phyloP scores from a whole-genome alignment of 64 coral and sea anemone species.

The Stylophora pistillata region DNA sequence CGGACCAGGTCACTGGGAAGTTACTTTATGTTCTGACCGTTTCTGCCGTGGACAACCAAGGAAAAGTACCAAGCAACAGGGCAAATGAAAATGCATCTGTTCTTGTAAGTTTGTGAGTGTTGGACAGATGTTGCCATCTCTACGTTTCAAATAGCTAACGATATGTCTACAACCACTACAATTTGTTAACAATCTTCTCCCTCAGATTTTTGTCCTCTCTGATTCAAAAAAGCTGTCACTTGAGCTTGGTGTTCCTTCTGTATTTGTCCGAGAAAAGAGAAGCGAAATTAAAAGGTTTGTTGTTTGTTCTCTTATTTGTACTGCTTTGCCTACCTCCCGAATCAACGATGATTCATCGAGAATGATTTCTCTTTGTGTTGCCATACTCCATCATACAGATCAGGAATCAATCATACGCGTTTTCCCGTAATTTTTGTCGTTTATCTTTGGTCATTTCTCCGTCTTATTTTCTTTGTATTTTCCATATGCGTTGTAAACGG shows the following conservation, averaged over 20 bases:
- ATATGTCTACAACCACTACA: too few relatives aligned
- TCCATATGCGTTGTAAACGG: too few relatives aligned
- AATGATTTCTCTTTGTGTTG: too few relatives aligned
- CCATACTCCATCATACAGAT: too few relatives aligned
- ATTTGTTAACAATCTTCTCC: not conserved
- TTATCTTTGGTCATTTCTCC: too few relatives aligned
- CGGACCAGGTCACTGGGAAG: not conserved
- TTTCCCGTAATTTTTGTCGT: too few relatives aligned
- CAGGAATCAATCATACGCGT: too few relatives aligned
- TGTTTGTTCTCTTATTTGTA: not conserved
- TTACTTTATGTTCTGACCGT: not conserved
- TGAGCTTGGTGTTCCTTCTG: slow-evolving; percentile 10
- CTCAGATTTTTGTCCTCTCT: slow-evolving; percentile 36
- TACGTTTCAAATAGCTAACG: not conserved
- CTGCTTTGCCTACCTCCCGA: not conserved
- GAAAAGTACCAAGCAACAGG: slow-evolving; percentile 28
- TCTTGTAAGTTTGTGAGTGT: slow-evolving; percentile 15
- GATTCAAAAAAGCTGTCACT: slow-evolving; percentile 15
- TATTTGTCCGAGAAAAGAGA: slow-evolving; percentile 8
- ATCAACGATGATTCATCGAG: too few relatives aligned
- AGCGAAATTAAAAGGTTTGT: slow-evolving; percentile 20
- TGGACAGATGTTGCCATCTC: not conserved
- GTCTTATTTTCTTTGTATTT: too few relatives aligned
- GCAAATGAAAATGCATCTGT: slow-evolving; percentile 20
- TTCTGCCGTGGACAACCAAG: slow-evolving; percentile 49